Evolutionary conservation across 2,888 invertebrate species (phyloP), one percentile per base, ranked within the genome.

Genomic region (Phragmatobia fuliginosa): DNA sequence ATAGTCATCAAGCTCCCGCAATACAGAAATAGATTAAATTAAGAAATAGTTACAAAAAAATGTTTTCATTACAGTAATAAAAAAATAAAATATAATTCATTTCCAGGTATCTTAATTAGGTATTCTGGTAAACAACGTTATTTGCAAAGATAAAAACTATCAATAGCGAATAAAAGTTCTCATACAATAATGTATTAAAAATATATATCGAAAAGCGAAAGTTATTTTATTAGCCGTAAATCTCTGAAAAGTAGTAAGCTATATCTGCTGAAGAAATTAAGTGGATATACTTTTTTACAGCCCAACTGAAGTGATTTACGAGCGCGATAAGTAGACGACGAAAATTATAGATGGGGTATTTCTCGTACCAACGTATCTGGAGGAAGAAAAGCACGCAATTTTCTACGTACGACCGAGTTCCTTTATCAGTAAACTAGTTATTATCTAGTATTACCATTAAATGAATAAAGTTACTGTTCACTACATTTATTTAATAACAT

Each of bases 201-300:
- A 78, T 69, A 73, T 71, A 64, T 58, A 73, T 66, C 68, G 67
- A 70, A 58, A 69, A 70, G 61, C 63, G 28, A 76, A 67, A 82
- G 78, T 77, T 82, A 73, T 82, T 82, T 80, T 82, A 82, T 71
- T 71, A 80, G 70, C 31, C 71, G 81, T 80, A 80, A 80, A 82
- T 80, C 82, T 80, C 52, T 41, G 52, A 62, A 68, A 74, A 81
- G 78, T 69, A 78, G 76, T 80, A 41, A 74, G 72, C 72, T 79
- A 74, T 72, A 71, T 71, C 65, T 67, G 68, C 73, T 75, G 32
- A 56, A 73, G 70, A 71, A 80, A 82, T 82, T 82, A 75, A 77
- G 80, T 77, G 78, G 72, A 71, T 66, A 77, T 77, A 72, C 66
- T 74, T 79, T 81, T 82, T 80, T 77, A 80, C 73, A 71, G 75